Percentiles rank a stretch among this genome's conserved stretches.
Conservation (phyloP, 2,797 vertebrate species). For the Microctenopoma steveboyesi region DNA sequence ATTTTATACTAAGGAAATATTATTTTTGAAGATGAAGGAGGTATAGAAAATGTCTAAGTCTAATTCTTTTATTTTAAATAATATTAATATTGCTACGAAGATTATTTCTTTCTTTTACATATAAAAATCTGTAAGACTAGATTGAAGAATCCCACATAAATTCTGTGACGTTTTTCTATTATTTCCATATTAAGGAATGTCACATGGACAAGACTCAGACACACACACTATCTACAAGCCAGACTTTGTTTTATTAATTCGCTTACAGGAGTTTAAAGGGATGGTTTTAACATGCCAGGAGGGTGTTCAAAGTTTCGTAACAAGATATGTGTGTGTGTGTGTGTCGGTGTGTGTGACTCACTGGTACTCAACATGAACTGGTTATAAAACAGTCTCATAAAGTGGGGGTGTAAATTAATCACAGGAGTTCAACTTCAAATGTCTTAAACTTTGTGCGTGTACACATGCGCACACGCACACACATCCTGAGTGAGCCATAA, state of each 20-base stretch:
- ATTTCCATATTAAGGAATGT: no score
- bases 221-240: neutral
- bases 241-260: conserved; percentile 32
- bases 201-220: neutral
- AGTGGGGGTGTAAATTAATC: conserved; percentile 58
- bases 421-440: conserved; percentile 38
- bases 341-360: conserved; percentile 12
- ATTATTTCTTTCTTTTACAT: no score
- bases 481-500: neutral
- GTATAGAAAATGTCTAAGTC: no score
- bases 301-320: conserved; percentile 44
- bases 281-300: conserved; percentile 28
- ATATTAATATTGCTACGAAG: no score
- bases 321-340: conserved; percentile 15
- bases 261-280: conserved; percentile 18
- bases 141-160: no score
- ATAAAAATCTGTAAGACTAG: no score
- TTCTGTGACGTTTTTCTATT: no score
- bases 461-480: neutral
- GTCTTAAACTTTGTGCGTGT: neutral
- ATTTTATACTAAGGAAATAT: no score
- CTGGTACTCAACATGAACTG: conserved; percentile 43
- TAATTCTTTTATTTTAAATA: no score
- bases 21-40: no score
- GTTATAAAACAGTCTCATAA: conserved; percentile 50